Evolutionary conservation across 1,140 invertebrate genomes (phyloP).

Genomic region (Drosophila watanabei): DNA sequence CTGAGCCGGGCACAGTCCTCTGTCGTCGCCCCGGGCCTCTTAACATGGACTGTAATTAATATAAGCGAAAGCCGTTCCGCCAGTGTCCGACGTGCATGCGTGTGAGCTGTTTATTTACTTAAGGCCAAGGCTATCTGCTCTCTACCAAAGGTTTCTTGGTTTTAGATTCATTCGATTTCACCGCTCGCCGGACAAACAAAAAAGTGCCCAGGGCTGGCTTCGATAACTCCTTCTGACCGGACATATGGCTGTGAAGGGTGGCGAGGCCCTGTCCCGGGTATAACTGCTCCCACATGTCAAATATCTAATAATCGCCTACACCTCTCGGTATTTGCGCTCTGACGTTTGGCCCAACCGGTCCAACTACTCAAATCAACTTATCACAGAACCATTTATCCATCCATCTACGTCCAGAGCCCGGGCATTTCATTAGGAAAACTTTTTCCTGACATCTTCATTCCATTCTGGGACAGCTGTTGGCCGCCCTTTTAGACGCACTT

Average conservation of each 20-base stretch:
- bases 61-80: slow-evolving; percentile 49
- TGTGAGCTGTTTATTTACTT: slow-evolving; percentile 76
- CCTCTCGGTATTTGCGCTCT: slow-evolving; percentile 20
- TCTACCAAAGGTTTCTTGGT: slow-evolving; percentile 59
- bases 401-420: slow-evolving; percentile 24
- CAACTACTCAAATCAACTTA: slow-evolving; percentile 33
- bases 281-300: slow-evolving; percentile 35
- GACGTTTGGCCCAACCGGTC: slow-evolving; percentile 2
- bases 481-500: slow-evolving; percentile 40
- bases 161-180: slow-evolving; percentile 76
- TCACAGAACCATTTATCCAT: slow-evolving; percentile 26
- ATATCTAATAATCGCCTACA: slow-evolving; percentile 44
- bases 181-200: slow-evolving; percentile 49
- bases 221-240: slow-evolving; percentile 7
- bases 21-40: slow-evolving; percentile 60
- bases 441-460: slow-evolving; percentile 42
- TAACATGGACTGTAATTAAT: slow-evolving; percentile 80
- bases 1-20: slow-evolving; percentile 32
- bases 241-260: not conserved
- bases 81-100: slow-evolving; percentile 11
- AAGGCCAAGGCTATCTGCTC: slow-evolving; percentile 38
- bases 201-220: slow-evolving; percentile 33
- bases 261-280: not conserved
- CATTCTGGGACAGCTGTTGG: slow-evolving; percentile 38
- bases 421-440: slow-evolving; percentile 51